phyloP scores from a whole-genome alignment of 2,113 vertebrate species.

The Falcunculus frontatus region DNA sequence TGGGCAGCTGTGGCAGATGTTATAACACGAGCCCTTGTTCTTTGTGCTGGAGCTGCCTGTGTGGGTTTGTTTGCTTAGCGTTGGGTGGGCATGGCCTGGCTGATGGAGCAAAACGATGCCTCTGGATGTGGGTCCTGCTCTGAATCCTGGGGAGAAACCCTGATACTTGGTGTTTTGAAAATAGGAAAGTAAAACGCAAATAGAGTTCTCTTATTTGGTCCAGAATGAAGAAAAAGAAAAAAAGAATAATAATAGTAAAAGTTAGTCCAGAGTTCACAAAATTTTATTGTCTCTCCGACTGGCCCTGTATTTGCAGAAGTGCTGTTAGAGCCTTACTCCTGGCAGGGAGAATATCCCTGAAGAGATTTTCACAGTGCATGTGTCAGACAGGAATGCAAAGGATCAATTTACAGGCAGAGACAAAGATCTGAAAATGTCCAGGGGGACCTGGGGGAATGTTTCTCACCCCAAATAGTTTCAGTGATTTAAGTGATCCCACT shows the following conservation, averaged over 20 bases:
- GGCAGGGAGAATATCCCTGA: slow-evolving; percentile 18
- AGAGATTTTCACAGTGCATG: slow-evolving; percentile 49
- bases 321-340: slow-evolving; percentile 1
- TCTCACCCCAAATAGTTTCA: not conserved
- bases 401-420: slow-evolving; percentile 61
- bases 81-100: not conserved
- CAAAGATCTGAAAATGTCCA: slow-evolving; percentile 39
- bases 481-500: not conserved
- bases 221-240: not conserved
- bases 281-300: not conserved
- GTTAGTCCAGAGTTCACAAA: not conserved
- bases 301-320: not conserved
- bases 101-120: not conserved
- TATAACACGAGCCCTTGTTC: not conserved
- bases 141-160: not conserved
- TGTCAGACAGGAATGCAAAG: slow-evolving; percentile 64
- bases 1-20: not conserved
- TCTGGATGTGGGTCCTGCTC: not conserved
- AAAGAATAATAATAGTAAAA: not conserved
- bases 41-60: not conserved
- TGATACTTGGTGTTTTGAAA: not conserved
- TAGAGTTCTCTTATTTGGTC: not conserved
- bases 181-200: not conserved
- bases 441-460: slow-evolving; percentile 13
- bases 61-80: not conserved